phyloP scores from a whole-genome alignment of 1,140 invertebrate species.

The Ruditapes philippinarum region DNA sequence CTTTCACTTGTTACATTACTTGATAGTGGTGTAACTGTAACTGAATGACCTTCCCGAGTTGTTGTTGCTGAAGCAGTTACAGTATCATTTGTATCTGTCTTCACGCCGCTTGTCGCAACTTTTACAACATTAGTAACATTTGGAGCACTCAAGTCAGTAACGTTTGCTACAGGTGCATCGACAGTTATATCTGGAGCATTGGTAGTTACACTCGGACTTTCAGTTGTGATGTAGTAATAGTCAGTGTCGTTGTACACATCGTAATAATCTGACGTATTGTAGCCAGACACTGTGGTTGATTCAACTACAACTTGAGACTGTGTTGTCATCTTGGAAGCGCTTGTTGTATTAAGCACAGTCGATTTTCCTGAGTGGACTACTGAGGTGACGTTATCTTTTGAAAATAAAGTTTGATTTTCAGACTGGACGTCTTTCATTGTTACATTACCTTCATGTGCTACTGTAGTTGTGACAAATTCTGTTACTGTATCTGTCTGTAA shows the following conservation, averaged over 20 bases:
- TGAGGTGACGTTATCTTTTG: no score
- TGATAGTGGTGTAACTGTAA: no score
- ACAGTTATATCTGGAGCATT: no score
- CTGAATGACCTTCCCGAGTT: no score
- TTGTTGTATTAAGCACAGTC: not conserved
- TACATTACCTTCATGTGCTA: not conserved
- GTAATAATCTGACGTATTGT: not conserved
- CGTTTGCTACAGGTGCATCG: not conserved
- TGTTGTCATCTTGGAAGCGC: not conserved
- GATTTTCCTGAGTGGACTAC: not conserved
- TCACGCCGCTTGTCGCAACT: not conserved
- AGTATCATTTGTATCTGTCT: not conserved
- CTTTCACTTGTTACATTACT: not conserved
- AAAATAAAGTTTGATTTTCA: not conserved
- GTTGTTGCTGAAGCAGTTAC: not conserved
- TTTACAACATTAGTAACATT: not conserved
- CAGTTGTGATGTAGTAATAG: not conserved
- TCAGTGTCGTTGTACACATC: not conserved
- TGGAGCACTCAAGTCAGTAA: not conserved
- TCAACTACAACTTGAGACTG: not conserved
- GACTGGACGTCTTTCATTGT: not conserved
- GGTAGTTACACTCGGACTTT: not conserved
- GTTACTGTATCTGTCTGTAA: no score
- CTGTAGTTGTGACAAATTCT: not conserved
- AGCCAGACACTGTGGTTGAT: not conserved